phyloP scores from a whole-genome alignment of 1,140 invertebrate species.

The Aethina tumida region DNA sequence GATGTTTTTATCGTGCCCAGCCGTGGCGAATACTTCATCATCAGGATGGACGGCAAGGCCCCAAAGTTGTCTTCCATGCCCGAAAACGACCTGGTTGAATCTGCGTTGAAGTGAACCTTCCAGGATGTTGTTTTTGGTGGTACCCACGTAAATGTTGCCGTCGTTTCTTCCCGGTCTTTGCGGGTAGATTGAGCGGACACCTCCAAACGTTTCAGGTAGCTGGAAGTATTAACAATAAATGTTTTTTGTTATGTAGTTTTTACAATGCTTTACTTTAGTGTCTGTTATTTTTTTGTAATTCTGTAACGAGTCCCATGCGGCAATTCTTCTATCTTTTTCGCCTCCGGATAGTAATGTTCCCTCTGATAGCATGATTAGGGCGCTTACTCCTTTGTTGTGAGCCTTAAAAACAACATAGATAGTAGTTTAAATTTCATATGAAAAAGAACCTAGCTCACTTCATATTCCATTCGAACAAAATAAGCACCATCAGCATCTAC shows the following conservation, averaged over 20 bases:
- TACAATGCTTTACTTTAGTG: slow-evolving; percentile 54
- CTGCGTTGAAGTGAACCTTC: slow-evolving; percentile 83
- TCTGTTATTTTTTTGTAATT: slow-evolving; percentile 86
- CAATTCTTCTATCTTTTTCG: slow-evolving; percentile 79
- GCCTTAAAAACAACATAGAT: slow-evolving; percentile 43
- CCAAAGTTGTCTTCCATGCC: slow-evolving; percentile 84
- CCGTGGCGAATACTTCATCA: slow-evolving; percentile 86
- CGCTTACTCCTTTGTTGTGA: slow-evolving; percentile 77
- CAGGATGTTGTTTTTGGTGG: slow-evolving; percentile 84
- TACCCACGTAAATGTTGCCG: slow-evolving; percentile 86
- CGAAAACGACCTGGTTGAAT: slow-evolving; percentile 86
- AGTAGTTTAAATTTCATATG: too few species aligned
- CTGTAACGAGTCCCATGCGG: slow-evolving; percentile 83
- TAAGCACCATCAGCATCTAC: slow-evolving; percentile 81
- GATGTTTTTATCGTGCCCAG: slow-evolving; percentile 84
- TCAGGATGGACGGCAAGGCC: slow-evolving; percentile 82
- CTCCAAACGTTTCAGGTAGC: slow-evolving; percentile 75
- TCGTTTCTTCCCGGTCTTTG: slow-evolving; percentile 75
- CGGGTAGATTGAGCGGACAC: slow-evolving; percentile 77
- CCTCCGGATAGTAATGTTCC: slow-evolving; percentile 83
- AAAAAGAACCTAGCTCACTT: slow-evolving; percentile 46
- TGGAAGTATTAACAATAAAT: slow-evolving; percentile 32
- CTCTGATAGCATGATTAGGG: slow-evolving; percentile 77
- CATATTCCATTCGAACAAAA: slow-evolving; percentile 78
- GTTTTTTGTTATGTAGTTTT: not conserved